Percentiles rank a stretch among this genome's conserved stretches.
Evolutionary conservation across 2,797 vertebrate species (phyloP).

Genomic region (Alosa sapidissima): DNA sequence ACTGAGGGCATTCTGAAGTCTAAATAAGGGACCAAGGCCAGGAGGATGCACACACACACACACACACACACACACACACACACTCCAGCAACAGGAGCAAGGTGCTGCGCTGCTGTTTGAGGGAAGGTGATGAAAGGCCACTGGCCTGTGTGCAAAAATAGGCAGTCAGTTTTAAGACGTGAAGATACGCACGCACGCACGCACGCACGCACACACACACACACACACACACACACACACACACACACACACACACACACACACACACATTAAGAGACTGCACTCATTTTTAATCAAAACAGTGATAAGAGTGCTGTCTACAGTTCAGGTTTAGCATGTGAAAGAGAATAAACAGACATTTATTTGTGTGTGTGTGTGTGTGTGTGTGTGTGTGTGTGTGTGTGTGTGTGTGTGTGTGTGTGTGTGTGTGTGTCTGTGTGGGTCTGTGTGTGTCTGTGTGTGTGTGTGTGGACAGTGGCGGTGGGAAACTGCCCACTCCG

Average conservation of each 20-base stretch:
- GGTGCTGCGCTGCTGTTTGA: not conserved
- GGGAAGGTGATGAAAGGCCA: not conserved
- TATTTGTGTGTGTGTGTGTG: not conserved
- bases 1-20: not conserved
- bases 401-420: no score
- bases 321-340: not conserved
- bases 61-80: no score
- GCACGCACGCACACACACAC: not conserved
- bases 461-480: no score
- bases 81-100: no score
- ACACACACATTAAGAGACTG: not conserved
- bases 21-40: not conserved
- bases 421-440: no score
- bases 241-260: not conserved
- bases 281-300: not conserved
- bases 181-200: not conserved
- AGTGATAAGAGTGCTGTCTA: not conserved
- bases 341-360: not conserved
- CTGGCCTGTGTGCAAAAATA: not conserved
- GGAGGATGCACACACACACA: no score
- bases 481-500: not conserved
- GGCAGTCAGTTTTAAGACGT: not conserved
- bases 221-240: not conserved
- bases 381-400: no score
- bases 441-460: no score